Conservation (phyloP, 2,797 vertebrate genomes). For the Xenopus petersii region DNA sequence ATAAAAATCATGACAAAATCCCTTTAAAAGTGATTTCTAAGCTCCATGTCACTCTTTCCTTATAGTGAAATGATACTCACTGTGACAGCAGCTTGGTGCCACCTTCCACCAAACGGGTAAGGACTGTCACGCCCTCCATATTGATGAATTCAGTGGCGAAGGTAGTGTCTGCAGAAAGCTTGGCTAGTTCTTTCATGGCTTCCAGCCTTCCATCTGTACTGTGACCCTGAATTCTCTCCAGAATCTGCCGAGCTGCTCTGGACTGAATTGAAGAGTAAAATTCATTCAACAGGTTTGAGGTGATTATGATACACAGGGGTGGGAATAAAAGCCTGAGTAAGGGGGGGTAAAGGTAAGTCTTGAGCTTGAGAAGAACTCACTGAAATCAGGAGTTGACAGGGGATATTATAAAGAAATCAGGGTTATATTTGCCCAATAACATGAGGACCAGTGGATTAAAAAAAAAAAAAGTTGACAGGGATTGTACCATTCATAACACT, state of each 20-base stretch:
- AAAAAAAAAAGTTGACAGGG: no score
- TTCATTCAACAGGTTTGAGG: not conserved
- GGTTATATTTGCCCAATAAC: no score
- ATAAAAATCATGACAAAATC: no score
- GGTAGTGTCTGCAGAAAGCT: slow-evolving; percentile 91
- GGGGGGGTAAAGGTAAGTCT: not conserved
- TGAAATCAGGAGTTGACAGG: no score
- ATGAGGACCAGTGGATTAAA: no score
- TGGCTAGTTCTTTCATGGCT: slow-evolving; percentile 94
- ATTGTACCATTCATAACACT: slow-evolving; percentile 45
- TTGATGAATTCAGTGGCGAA: slow-evolving; percentile 97
- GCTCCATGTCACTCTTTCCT: no score
- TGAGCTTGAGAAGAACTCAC: not conserved
- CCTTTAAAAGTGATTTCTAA: no score
- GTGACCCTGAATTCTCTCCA: slow-evolving; percentile 93
- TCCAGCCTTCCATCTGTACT: slow-evolving; percentile 89
- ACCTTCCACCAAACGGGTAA: slow-evolving; percentile 90
- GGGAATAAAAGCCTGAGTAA: not conserved
- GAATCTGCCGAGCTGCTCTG: slow-evolving; percentile 90
- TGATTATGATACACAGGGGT: no score
- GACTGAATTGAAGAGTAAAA: slow-evolving; percentile 64
- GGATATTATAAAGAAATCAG: not conserved
- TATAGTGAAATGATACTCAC: slow-evolving; percentile 55
- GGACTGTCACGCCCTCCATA: slow-evolving; percentile 90
- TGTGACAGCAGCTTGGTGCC: slow-evolving; percentile 84